Conservation (phyloP, 1,140 invertebrate species). For the Penaeus indicus region DNA sequence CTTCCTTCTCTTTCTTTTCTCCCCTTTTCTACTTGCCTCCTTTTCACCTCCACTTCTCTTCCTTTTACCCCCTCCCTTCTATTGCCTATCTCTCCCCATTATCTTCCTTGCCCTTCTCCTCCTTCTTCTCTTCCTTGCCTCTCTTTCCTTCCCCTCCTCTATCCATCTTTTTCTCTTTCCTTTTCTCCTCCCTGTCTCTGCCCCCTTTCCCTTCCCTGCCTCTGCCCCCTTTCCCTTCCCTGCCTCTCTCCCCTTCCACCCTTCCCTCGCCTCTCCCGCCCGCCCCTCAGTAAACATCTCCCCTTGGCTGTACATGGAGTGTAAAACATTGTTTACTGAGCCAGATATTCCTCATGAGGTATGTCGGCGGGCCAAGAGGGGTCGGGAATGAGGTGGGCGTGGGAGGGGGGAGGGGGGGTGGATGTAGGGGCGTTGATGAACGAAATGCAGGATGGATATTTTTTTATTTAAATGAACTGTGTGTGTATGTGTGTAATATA, state of each 20-base stretch:
- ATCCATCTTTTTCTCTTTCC: neutral
- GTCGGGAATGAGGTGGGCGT: neutral
- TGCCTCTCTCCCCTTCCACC: neutral
- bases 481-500: too few relatives aligned
- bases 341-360: neutral
- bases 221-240: neutral
- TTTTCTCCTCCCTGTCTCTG: neutral
- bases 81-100: neutral
- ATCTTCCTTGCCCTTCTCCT: neutral
- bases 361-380: too few relatives aligned
- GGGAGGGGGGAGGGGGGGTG: neutral
- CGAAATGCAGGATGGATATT: too few relatives aligned
- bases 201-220: too few relatives aligned
- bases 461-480: too few relatives aligned
- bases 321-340: constrained; percentile 28
- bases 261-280: neutral
- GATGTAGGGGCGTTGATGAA: neutral
- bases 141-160: neutral
- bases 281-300: neutral
- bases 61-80: neutral
- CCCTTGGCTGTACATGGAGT: constrained; percentile 7
- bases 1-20: neutral
- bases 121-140: neutral
- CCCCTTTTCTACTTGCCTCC: neutral
- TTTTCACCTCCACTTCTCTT: neutral